Evolutionary conservation across 2,888 invertebrate species (phyloP).

Genomic region (Hololepta plana): DNA sequence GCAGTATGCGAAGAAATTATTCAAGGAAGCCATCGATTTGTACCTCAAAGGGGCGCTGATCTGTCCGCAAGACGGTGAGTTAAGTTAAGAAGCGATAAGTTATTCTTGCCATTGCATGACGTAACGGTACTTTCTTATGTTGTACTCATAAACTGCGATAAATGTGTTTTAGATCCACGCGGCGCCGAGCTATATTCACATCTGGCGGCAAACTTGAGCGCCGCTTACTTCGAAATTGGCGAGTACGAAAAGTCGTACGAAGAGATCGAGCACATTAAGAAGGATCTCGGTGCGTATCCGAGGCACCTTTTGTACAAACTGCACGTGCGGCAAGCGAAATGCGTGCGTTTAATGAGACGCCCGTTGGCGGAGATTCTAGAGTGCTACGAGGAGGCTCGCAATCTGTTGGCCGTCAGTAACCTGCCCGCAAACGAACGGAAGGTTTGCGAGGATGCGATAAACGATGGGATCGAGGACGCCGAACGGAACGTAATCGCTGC

Average conservation of each 20-base stretch:
- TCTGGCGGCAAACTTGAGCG: slow-evolving; percentile 63
- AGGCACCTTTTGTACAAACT: slow-evolving; percentile 56
- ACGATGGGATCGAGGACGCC: too few species aligned
- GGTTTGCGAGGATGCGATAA: too few species aligned
- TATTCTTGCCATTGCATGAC: too few species aligned
- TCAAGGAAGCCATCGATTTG: slow-evolving; percentile 43
- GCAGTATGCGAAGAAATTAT: slow-evolving; percentile 52
- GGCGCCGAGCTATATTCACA: slow-evolving; percentile 38
- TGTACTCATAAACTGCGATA: too few species aligned
- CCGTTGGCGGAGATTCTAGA: slow-evolving; percentile 42
- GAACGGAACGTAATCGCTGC: too few species aligned
- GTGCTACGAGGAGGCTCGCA: slow-evolving; percentile 49
- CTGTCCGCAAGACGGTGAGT: slow-evolving; percentile 49
- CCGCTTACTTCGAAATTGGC: slow-evolving; percentile 54
- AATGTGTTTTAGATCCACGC: too few species aligned
- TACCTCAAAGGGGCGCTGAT: slow-evolving; percentile 53
- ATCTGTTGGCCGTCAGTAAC: too few species aligned
- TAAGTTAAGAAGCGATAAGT: slow-evolving; percentile 1
- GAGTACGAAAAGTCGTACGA: slow-evolving; percentile 44
- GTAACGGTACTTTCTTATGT: too few species aligned
- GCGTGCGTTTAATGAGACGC: slow-evolving; percentile 47
- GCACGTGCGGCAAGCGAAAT: slow-evolving; percentile 53
- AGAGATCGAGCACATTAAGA: slow-evolving; percentile 50
- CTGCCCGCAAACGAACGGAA: too few species aligned
- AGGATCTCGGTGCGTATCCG: slow-evolving; percentile 46